A percentile compares a stretch with the other conserved stretches of the same genome.
Conservation (phyloP, 2,888 invertebrate species). For the Oligia latruncula region DNA sequence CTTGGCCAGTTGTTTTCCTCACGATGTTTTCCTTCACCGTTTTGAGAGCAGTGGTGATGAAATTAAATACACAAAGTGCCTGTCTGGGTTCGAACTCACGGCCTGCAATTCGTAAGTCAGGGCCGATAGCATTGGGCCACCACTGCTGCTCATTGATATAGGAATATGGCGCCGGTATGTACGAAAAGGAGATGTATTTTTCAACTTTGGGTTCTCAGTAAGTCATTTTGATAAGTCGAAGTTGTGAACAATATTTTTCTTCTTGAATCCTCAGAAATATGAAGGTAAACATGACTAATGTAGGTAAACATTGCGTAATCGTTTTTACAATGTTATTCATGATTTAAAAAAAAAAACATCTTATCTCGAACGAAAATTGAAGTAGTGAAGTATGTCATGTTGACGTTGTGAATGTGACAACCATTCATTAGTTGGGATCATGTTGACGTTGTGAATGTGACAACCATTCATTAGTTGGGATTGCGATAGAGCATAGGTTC, state of each 20-base stretch:
- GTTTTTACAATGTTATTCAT: slow-evolving; percentile 48
- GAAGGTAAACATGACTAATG: slow-evolving; percentile 28
- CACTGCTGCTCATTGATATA: too few species aligned
- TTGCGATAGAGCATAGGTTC: too few species aligned
- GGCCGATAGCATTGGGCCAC: too few species aligned
- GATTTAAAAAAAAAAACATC: slow-evolving; percentile 55
- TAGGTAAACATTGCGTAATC: slow-evolving; percentile 48
- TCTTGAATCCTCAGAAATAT: neutral
- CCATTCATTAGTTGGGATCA: neutral
- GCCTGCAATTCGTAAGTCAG: too few species aligned
- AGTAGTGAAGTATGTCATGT: neutral
- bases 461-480: neutral
- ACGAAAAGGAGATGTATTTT: neutral
- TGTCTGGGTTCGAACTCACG: too few species aligned
- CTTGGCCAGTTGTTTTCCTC: too few species aligned
- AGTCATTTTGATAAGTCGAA: neutral
- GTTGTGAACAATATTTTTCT: slow-evolving; percentile 7
- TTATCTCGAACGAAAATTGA: slow-evolving; percentile 47
- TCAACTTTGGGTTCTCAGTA: neutral
- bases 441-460: neutral
- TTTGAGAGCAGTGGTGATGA: too few species aligned
- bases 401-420: neutral
- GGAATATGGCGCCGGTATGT: neutral
- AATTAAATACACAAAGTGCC: too few species aligned
- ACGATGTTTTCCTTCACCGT: too few species aligned